These are phyloP conservation scores for Protomyctophum bolini DNA, from an alignment of 2,113 vertebrate species.

Conservation along the genomic window DNA sequence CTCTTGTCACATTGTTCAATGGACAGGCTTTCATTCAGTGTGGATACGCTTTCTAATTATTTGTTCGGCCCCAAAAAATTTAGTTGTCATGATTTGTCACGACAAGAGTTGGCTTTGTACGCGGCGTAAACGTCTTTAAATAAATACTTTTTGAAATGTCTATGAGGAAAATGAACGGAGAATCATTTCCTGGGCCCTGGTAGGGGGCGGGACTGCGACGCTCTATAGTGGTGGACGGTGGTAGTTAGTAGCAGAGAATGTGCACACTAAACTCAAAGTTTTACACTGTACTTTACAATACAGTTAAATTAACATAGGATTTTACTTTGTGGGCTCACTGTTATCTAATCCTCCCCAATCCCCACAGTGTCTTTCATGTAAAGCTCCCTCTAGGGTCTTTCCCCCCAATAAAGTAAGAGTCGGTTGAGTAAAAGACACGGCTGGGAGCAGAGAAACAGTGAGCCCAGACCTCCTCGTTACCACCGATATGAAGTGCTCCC, in stretches of 20 bases:
- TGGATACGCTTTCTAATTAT: background rate
- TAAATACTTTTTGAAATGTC: no score
- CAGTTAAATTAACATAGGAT: background rate
- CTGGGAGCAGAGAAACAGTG: slow-evolving; percentile 52
- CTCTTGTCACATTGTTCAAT: no score
- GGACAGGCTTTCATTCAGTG: no score
- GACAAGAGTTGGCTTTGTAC: no score
- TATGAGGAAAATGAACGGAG: no score
- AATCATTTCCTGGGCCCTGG: no score
- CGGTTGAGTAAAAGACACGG: slow-evolving; percentile 66
- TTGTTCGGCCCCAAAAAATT: background rate
- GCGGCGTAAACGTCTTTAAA: no score
- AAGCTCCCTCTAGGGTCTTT: slow-evolving; percentile 68
- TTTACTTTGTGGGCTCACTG: slow-evolving; percentile 47
- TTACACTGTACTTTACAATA: background rate
- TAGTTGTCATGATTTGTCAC: background rate
- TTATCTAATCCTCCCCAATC: slow-evolving; percentile 46
- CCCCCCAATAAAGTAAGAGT: slow-evolving; percentile 57
- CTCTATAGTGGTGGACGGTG: slow-evolving; percentile 4
- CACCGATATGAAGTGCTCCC: slow-evolving; percentile 44
- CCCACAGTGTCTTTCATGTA: slow-evolving; percentile 68
- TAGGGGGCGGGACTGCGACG: no score
- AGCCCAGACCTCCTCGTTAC: slow-evolving; percentile 43
- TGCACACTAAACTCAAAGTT: background rate
- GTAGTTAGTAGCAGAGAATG: slow-evolving; percentile 7